Base-by-base conservation (phyloP, 2,888 invertebrate genomes). In the Eudasyphora cyanicolor region DNA sequence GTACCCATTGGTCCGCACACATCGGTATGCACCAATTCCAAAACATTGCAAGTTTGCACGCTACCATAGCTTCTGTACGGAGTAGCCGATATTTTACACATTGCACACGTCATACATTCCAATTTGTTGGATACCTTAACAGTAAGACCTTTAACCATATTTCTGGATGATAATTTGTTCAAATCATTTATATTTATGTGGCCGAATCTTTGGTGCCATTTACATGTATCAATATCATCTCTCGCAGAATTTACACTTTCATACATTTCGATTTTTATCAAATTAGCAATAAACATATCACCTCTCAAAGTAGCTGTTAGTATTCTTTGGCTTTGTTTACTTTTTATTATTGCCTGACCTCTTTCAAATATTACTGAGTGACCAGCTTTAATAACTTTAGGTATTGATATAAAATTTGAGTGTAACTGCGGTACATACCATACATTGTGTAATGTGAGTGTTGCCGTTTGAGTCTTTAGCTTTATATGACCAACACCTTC, bases 341-440 rank as follows among this genome's bases (percentile, higher is more conserved):
- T 76, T 49, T 19, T 76, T 17, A 78, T 51, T 10, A 27, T 62
- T 32, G 70, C 81, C 29, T n/a, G 60, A 60, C 45, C 62, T n/a
- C 5, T 27, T 2, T 14, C 17, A 45, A 78, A 81, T 45, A 17
- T 10, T 2, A 79, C 64, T 14, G 12, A 21, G 49, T 82, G 57
- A 29, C 76, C 82, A 60, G 69, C 27, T 21, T 77, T 62, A 8
- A 74, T 49, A 8, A 69, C 54, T 80, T 76, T 83, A 6, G 29
- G 71, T 0, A 83, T 57, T 3, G 80, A 81, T 3, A 80, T 19
- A 71, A 84, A 84, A 32, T 81, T 81, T 17, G 76, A 83, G 29
- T 71, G 80, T 7, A 83, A 19, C 14, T 70, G 24, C 10, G 80
- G 77, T 10, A 84, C 84, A 60, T 75, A 84, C 75, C 49, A 73